Evolutionary conservation across 2,113 vertebrate species (phyloP).

Genomic region (Procavia capensis): DNA sequence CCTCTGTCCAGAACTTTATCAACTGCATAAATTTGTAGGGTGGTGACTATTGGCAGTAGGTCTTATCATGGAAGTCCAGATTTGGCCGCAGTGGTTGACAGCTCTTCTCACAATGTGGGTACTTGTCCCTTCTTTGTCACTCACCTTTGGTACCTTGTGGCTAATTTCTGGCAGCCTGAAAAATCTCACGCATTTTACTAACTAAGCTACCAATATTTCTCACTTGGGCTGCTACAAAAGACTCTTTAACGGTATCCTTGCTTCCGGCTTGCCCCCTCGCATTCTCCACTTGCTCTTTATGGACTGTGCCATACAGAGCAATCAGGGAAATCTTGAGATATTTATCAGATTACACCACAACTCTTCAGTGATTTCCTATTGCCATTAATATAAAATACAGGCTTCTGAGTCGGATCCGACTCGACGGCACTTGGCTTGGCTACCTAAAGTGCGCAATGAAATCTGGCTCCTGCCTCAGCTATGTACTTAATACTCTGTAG

Average conservation of each 20-base stretch:
- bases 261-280: not conserved
- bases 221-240: not conserved
- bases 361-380: not conserved
- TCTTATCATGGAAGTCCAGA: no score
- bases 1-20: not conserved
- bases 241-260: not conserved
- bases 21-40: not conserved
- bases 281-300: not conserved
- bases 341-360: not conserved
- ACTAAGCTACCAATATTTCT: not conserved
- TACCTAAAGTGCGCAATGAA: not conserved
- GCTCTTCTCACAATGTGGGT: not conserved
- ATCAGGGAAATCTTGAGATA: not conserved
- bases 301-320: not conserved
- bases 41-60: no score
- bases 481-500: no score
- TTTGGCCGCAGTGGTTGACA: not conserved
- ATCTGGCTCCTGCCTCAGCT: no score
- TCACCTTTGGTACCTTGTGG: not conserved
- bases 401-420: no score
- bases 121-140: not conserved
- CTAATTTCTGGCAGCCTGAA: not conserved
- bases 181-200: not conserved
- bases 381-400: not conserved
- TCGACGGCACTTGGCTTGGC: no score